A percentile compares a stretch with the other conserved stretches of the same genome.
These are phyloP conservation scores for Watersipora subatra DNA, from an alignment of 1,140 invertebrate genomes.

Conservation along the genomic window DNA sequence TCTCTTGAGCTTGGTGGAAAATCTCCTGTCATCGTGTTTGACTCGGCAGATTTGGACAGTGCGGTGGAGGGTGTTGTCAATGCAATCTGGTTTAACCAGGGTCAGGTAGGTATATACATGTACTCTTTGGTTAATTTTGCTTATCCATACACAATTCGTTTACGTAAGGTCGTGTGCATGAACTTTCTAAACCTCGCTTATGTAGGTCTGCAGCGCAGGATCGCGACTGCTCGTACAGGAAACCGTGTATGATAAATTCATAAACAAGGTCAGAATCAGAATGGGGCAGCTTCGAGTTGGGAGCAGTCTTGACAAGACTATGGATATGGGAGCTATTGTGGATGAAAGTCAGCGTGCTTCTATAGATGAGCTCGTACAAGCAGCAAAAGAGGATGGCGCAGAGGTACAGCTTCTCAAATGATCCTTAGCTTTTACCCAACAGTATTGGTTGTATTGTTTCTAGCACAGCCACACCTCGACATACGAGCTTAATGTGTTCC, in stretches of 20 bases:
- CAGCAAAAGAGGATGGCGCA: slow-evolving; percentile 38
- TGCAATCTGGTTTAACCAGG: slow-evolving; percentile 46
- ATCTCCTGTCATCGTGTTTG: slow-evolving; percentile 46
- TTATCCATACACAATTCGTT: too few species aligned
- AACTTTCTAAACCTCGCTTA: background rate
- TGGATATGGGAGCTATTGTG: slow-evolving; percentile 39
- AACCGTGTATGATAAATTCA: slow-evolving; percentile 41
- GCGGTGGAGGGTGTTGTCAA: slow-evolving; percentile 46
- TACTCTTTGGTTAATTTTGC: background rate
- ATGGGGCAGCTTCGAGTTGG: slow-evolving; percentile 39
- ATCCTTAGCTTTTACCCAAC: too few species aligned
- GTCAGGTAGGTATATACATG: slow-evolving; percentile 37
- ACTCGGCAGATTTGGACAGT: slow-evolving; percentile 48
- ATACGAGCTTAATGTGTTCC: too few species aligned
- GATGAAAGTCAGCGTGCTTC: slow-evolving; percentile 26
- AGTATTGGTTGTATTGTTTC: too few species aligned
- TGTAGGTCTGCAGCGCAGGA: slow-evolving; percentile 44
- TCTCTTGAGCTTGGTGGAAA: slow-evolving; percentile 41
- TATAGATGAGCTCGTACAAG: slow-evolving; percentile 33
- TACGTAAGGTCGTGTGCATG: too few species aligned
- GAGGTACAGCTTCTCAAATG: slow-evolving; percentile 36
- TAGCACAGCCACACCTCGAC: too few species aligned
- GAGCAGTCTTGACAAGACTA: slow-evolving; percentile 39
- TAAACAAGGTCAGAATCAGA: slow-evolving; percentile 41
- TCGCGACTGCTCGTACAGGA: slow-evolving; percentile 47